phyloP scores from a whole-genome alignment of 2,797 vertebrate genomes.

The Dryobates pubescens region DNA sequence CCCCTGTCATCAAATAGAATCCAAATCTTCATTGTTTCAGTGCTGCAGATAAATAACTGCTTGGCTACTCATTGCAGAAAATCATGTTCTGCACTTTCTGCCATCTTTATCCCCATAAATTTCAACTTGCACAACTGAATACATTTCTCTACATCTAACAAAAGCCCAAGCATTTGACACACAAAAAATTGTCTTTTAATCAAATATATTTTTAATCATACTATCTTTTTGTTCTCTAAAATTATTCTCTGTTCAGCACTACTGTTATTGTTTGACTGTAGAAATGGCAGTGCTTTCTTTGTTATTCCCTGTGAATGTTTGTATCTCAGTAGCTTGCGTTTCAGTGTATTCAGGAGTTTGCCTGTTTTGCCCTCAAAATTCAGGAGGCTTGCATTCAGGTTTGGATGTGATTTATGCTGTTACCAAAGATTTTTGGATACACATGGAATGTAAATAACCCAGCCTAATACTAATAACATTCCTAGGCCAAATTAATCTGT shows the following conservation, averaged over 20 bases:
- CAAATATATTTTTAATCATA: not conserved
- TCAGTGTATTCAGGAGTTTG: not conserved
- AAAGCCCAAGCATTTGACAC: not conserved
- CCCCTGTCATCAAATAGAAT: slow-evolving; percentile 54
- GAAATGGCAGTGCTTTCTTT: not conserved
- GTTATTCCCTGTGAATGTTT: not conserved
- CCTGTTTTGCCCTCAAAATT: slow-evolving; percentile 42
- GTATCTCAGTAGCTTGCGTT: not conserved
- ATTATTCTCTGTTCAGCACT: not conserved
- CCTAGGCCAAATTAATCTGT: not conserved
- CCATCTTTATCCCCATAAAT: slow-evolving; percentile 12
- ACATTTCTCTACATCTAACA: not conserved
- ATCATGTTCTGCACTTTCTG: not conserved
- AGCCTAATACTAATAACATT: not conserved
- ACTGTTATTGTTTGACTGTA: not conserved
- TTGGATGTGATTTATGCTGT: not conserved
- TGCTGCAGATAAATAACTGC: not conserved
- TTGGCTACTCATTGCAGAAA: slow-evolving; percentile 2
- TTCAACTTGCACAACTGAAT: not conserved
- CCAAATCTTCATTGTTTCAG: not conserved
- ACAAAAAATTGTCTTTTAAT: not conserved
- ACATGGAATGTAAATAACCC: not conserved
- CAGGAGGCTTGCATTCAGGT: slow-evolving; percentile 16
- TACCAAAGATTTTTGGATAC: slow-evolving; percentile 1
- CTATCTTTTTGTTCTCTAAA: not conserved